These are phyloP conservation scores for Germaria angustata DNA, from an alignment of 2,888 invertebrate genomes.

Conservation along the genomic window DNA sequence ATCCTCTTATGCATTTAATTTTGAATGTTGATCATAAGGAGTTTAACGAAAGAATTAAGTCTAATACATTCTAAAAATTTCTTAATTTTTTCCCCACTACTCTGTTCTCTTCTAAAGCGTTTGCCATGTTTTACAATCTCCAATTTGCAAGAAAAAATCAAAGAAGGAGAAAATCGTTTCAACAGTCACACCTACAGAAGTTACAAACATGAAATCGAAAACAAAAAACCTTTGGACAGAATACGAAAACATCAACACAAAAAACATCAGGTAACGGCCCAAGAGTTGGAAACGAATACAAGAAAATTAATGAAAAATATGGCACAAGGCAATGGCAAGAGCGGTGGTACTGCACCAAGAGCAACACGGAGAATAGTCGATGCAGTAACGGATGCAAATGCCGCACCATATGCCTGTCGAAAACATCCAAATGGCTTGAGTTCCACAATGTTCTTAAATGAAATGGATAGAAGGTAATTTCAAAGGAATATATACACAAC, in stretches of 20 bases:
- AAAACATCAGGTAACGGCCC: constrained; percentile 66
- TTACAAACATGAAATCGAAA: constrained; percentile 70
- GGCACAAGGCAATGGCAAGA: constrained; percentile 51
- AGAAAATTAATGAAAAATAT: constrained; percentile 63
- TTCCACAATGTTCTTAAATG: constrained; percentile 71
- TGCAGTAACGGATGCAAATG: constrained; percentile 29
- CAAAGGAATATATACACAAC: not conserved
- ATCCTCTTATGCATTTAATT: constrained; percentile 17
- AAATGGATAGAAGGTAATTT: constrained; percentile 73
- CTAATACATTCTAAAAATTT: not conserved
- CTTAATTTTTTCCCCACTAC: too few species aligned
- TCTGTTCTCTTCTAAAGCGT: constrained; percentile 69
- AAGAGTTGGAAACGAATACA: constrained; percentile 67
- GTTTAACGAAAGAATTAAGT: not conserved
- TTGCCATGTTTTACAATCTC: constrained; percentile 76
- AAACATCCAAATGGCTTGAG: constrained; percentile 72
- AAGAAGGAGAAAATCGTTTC: constrained; percentile 71
- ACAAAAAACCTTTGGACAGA: constrained; percentile 55
- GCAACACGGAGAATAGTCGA: constrained; percentile 1
- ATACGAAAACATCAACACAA: constrained; percentile 69
- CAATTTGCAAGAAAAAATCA: constrained; percentile 74
- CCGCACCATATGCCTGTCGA: constrained; percentile 70
- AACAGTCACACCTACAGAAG: constrained; percentile 72
- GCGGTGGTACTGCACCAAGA: not conserved
- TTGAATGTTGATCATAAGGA: too few species aligned